Evolutionary conservation across 2,888 invertebrate genomes (phyloP).

Genomic region (Scaptomyza polygonia): DNA sequence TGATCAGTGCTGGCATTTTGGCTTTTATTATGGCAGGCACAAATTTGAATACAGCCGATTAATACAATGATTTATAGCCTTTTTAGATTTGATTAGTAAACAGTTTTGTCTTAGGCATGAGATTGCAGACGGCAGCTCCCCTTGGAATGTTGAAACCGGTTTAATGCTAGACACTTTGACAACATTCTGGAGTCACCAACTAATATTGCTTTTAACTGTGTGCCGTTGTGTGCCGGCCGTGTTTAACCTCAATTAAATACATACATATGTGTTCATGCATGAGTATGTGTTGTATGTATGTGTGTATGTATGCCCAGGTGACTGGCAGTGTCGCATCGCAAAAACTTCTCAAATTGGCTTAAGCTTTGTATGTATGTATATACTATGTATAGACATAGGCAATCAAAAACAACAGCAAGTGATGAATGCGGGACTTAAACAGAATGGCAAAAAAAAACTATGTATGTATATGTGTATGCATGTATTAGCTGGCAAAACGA

Average conservation of each 20-base stretch:
- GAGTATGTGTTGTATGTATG: constrained; percentile 4
- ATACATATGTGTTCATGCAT: not conserved
- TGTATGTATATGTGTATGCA: not conserved
- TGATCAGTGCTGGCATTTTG: constrained; percentile 12
- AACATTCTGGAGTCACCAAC: constrained; percentile 27
- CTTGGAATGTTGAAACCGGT: constrained; percentile 27
- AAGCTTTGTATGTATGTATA: constrained; percentile 19
- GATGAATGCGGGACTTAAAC: constrained; percentile 39
- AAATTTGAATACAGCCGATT: not conserved
- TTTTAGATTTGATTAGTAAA: no score
- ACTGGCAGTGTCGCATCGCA: constrained; percentile 25
- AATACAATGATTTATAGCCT: not conserved
- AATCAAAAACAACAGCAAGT: constrained; percentile 15
- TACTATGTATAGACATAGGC: not conserved
- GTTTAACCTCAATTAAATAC: constrained; percentile 48
- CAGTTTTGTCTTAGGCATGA: not conserved
- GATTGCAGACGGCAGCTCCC: constrained; percentile 4
- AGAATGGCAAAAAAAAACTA: constrained; percentile 12
- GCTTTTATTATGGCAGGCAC: not conserved
- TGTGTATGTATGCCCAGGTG: constrained; percentile 2
- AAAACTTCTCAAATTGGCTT: constrained; percentile 68
- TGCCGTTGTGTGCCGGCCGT: constrained; percentile 16
- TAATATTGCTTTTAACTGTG: constrained; percentile 12
- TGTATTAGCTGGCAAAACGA: constrained; percentile 4
- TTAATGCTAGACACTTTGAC: constrained; percentile 17